Percentiles rank a stretch among this genome's conserved stretches.
These are phyloP conservation scores for Hoplodrina blanda DNA, from an alignment of 2,888 invertebrate genomes.

Conservation along the genomic window DNA sequence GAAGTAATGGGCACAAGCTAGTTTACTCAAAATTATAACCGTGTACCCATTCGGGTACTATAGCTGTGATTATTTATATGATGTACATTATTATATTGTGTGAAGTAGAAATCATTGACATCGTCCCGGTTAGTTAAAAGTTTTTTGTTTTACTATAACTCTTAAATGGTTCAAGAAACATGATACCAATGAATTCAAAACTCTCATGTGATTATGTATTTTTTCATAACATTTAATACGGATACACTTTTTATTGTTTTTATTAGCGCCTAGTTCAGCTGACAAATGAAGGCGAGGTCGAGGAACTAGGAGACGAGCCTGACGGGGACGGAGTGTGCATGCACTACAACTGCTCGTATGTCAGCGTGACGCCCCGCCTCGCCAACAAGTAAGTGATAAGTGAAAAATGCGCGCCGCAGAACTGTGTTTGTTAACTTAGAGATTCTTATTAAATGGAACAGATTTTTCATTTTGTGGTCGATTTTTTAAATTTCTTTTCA, in stretches of 20 bases:
- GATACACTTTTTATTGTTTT: conserved; percentile 25
- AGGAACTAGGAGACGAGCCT: conserved; percentile 80
- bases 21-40: no score
- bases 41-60: background rate
- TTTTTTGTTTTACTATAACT: no score
- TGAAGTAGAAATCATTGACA: background rate
- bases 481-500: no score
- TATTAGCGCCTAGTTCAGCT: conserved; percentile 79
- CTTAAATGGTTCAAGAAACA: background rate
- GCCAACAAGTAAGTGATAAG: conserved; percentile 79
- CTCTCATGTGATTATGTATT: background rate
- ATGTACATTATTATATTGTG: background rate
- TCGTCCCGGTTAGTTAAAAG: background rate
- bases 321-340: conserved; percentile 79
- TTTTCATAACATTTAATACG: background rate
- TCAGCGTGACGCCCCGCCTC: conserved; percentile 84
- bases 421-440: no score
- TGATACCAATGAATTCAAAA: conserved; percentile 8
- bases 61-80: background rate
- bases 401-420: no score
- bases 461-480: no score
- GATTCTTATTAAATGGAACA: no score
- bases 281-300: conserved; percentile 79
- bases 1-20: no score
- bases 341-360: conserved; percentile 86